Evolutionary conservation across 2,797 vertebrate species (phyloP).

Genomic region (Labroides dimidiatus): DNA sequence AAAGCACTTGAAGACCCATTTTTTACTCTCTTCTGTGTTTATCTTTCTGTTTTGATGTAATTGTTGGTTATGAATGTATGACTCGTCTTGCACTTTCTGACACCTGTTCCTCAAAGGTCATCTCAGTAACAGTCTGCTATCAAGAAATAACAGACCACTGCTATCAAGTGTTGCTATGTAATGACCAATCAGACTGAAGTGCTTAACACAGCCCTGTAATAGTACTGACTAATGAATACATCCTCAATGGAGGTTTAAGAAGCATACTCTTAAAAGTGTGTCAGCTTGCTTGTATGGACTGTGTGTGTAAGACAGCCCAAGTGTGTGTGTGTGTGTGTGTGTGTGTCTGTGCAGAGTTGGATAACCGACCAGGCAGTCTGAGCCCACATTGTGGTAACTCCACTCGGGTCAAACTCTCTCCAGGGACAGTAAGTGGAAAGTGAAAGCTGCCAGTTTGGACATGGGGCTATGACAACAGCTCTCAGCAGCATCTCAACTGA

Average conservation of each 20-base stretch:
- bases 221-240: constrained; percentile 15
- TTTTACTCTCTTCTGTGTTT: no score
- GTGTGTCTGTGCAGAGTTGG: constrained; percentile 40
- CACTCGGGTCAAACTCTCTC: constrained; percentile 75
- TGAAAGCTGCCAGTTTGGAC: constrained; percentile 77
- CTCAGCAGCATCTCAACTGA: constrained; percentile 76
- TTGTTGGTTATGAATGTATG: no score
- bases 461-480: constrained; percentile 74
- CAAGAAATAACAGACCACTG: no score
- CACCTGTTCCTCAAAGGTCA: no score
- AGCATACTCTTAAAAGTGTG: constrained; percentile 8
- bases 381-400: constrained; percentile 70
- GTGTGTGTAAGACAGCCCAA: background rate
- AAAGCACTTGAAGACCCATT: no score
- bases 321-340: constrained; percentile 7
- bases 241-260: constrained; percentile 12
- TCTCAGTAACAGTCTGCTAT: no score
- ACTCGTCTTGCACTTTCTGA: no score
- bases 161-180: background rate
- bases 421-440: constrained; percentile 75
- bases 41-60: no score
- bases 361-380: constrained; percentile 60
- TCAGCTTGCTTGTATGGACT: constrained; percentile 14
- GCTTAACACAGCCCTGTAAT: constrained; percentile 8
- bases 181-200: background rate